These are phyloP conservation scores for Albula goreensis DNA, from an alignment of 2,113 vertebrate genomes.

Conservation along the genomic window DNA sequence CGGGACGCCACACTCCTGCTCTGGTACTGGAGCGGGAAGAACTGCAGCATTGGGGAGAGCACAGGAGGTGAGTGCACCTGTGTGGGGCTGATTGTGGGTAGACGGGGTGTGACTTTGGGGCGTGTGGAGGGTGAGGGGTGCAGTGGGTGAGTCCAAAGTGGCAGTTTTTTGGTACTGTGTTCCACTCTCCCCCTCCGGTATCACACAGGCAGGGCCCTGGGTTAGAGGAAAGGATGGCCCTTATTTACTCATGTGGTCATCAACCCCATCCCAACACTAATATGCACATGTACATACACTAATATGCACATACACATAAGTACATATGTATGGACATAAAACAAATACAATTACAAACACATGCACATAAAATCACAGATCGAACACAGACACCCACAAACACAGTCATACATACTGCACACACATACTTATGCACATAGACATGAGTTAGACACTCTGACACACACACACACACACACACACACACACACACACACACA, in stretches of 20 bases:
- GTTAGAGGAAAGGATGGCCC: too few species aligned
- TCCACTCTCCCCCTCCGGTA: neutral
- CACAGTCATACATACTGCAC: neutral
- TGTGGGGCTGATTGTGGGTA: neutral
- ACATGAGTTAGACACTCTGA: neutral
- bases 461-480: neutral
- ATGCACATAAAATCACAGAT: too few species aligned
- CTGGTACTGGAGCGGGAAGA: constrained; percentile 98
- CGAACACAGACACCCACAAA: too few species aligned
- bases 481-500: constrained; percentile 18
- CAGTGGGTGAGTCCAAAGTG: neutral
- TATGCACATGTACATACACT: too few species aligned
- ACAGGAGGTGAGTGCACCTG: constrained; percentile 75
- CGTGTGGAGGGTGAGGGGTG: neutral
- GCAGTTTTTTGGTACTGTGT: neutral
- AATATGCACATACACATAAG: too few species aligned
- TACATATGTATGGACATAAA: too few species aligned
- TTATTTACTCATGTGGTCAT: too few species aligned
- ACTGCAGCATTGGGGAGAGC: constrained; percentile 85
- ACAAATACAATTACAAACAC: too few species aligned
- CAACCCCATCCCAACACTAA: too few species aligned
- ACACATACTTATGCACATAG: neutral
- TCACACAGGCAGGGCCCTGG: neutral
- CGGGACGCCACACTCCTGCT: constrained; percentile 94
- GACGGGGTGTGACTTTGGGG: neutral